Conservation (phyloP, 2,113 vertebrate genomes). For the Chamaetylas fuelleborni region DNA sequence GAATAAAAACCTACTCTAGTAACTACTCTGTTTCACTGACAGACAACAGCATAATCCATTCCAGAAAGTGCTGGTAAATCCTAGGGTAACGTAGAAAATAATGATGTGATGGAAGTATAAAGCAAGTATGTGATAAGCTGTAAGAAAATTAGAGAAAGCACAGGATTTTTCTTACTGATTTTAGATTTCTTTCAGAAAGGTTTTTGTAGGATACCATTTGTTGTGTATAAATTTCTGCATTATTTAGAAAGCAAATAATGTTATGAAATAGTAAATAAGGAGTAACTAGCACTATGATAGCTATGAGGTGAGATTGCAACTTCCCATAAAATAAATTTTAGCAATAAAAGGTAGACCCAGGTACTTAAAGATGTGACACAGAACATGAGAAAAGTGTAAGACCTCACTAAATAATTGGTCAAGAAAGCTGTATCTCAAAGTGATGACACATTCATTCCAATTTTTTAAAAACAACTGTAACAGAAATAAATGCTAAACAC, state of each 20-base stretch:
- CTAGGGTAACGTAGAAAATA: background rate
- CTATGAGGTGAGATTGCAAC: background rate
- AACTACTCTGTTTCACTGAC: background rate
- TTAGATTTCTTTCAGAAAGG: background rate
- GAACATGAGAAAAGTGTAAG: background rate
- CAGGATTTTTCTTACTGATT: background rate
- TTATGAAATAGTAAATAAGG: background rate
- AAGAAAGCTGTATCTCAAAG: background rate
- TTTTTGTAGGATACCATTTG: background rate
- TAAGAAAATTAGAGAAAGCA: background rate
- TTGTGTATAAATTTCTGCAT: background rate
- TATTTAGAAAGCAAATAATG: background rate
- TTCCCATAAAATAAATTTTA: background rate
- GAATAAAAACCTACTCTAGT: background rate
- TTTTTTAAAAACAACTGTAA: background rate
- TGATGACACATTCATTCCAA: background rate
- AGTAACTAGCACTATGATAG: background rate
- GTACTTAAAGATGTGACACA: background rate
- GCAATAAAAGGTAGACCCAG: background rate
- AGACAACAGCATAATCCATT: background rate
- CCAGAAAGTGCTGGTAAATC: background rate
- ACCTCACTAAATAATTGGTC: background rate
- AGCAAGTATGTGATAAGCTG: background rate
- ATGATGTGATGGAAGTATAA: background rate
- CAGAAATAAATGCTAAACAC: background rate